Percentiles rank a stretch among this genome's conserved stretches.
Conservation (phyloP, 2,113 vertebrate species). For the Bubo bubo region DNA sequence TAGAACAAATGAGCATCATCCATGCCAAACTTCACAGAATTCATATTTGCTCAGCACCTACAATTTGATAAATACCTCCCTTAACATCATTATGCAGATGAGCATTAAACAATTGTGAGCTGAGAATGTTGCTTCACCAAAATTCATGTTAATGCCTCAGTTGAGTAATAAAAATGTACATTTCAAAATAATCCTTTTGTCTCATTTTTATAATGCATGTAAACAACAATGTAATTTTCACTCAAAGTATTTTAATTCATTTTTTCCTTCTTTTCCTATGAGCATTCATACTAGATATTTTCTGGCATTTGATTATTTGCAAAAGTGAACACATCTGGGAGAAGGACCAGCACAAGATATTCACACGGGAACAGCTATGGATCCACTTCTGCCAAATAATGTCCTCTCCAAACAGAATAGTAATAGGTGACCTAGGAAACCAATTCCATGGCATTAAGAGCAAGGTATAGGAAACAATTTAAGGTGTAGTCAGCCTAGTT, state of each 20-base stretch:
- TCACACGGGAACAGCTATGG: not conserved
- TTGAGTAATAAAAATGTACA: not conserved
- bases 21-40: not conserved
- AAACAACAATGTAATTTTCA: not conserved
- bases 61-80: not conserved
- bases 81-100: not conserved
- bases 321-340: not conserved
- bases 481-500: not conserved
- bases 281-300: not conserved
- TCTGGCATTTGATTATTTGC: not conserved
- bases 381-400: not conserved
- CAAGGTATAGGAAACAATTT: not conserved
- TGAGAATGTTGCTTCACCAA: not conserved
- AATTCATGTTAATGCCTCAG: not conserved
- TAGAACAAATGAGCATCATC: not conserved
- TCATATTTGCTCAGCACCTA: not conserved
- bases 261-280: not conserved
- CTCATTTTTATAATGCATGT: not conserved
- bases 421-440: not conserved
- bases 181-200: not conserved
- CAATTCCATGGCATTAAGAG: not conserved
- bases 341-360: not conserved
- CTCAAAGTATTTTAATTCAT: not conserved
- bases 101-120: not conserved
- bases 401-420: not conserved